Base-by-base conservation (phyloP, 2,113 vertebrate genomes). In the Pungitius pungitius region DNA sequence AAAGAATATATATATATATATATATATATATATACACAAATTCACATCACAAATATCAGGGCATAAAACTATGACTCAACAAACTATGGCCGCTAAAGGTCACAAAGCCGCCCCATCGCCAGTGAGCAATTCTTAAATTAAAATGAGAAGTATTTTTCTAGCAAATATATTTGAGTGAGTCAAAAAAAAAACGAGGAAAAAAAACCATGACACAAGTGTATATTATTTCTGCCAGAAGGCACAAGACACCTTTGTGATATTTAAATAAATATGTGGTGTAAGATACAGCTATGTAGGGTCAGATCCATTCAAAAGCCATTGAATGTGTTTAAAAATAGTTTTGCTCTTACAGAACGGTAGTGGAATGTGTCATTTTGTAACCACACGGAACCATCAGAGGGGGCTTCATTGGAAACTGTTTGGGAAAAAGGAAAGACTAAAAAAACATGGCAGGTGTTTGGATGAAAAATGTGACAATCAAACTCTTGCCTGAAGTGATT, bases 101-200 rank as follows among this genome's bases (percentile, higher is more conserved):
- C 62, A 15, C n/a, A 1, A 26, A 64, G 73, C 76, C 20, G 58
- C 69, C 13, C 52, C 51, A 6, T 40, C 49, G 26, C 37, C 33
- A 0, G n/a, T 9, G 69, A 77, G 70, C 65, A 61, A 73, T 67
- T 75, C 63, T 79, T 76, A 69, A 82, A 70, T 59, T 40, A 27
- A 64, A 78, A 69, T 64, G 37, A 65, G 12, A 55, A 24, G 26
- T 45, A 4, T n/a, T 60, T 63, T 55, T 75, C 8, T 35, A 74
- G 47, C 58, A 10, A 17, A 52, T 26, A 24, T 68, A 22, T 58
- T 30, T 73, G 6, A 47, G 35, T 35, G 80, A 85, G 47, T 87
- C 80, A 86, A 35, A 14, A 22, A 47, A 20, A 47, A 11, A 1
- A 30, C 6, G 30, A 30, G n/a, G n/a, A n/a, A 59, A 71, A 47